Base-by-base conservation (phyloP, 2,797 vertebrate genomes). In the Anguilla anguilla region DNA sequence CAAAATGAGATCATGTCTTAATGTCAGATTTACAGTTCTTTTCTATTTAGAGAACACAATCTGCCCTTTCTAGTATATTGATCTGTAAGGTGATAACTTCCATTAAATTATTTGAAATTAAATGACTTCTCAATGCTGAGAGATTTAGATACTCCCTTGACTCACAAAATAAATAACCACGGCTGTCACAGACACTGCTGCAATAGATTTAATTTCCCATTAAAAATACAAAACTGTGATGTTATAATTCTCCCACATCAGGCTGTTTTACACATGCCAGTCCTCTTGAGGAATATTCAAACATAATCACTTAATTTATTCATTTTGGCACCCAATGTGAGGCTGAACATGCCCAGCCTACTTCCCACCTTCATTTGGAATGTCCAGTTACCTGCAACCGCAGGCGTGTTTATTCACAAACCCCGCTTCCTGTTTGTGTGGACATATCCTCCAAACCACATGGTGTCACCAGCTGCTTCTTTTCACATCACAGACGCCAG, bases 31-130 rank as follows among this genome's bases (percentile, higher is more conserved):
- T 49, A 81, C 77, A 81, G 19, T 49, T 81, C 46, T 25, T n/a
- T 49, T 4, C 39, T 81, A 81, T 49, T 81, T 81, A 81, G 46
- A 81, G 43, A 77, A 43, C 43, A 81, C 77, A 49, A 51, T 22
- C 39, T 19, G 10, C 43, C 43, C 35, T 49, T 49, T 81, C 6
- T 81, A 43, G 86, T 49, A 43, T 53, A 86, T 81, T 59, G 86
- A 86, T 86, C 86, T 81, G 10, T n/a, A 31, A 61, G 74, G 86
- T 86, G 86, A 86, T 86, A 86, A 86, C 86, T 77, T 74, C 53
- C 49, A 77, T 57, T 86, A 59, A 81, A 77, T 25, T 25, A 77
- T 86, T 59, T 74, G 25, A 59, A 57, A 57, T 55, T 64, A 59
- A 81, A 77, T 55, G 53, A 74, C 86, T 86, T 19, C 49, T 77